Base-by-base conservation (phyloP, 2,888 invertebrate genomes). In the Mimumesa dahlbomi region DNA sequence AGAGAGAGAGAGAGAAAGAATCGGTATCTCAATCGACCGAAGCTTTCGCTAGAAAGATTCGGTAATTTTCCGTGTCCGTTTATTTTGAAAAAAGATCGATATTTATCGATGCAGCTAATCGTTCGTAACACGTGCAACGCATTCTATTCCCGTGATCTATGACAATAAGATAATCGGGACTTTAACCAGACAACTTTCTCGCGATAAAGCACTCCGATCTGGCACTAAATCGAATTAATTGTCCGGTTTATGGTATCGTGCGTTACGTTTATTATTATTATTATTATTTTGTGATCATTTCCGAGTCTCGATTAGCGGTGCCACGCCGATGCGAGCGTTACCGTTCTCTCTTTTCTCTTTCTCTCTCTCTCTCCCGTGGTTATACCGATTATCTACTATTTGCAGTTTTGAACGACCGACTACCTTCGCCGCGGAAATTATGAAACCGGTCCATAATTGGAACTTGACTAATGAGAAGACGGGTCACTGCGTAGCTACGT, bases 371-470 rank as follows among this genome's bases (percentile, higher is more conserved):
- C 14, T 18, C 19, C 48, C 48, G 42, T 40, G 42, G 13, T 43
- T 45, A n/a, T n/a, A 48, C 64, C 64, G 53, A 69, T 69, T 69
- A 69, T 38, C 68, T 38, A 53, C 52, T 52, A 54, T 65, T 59
- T 54, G 59, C 46, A 58, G 62, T 71, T 71, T 68, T 31, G 68
- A 68, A 38, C 42, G 57, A 50, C n/a, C 46, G 56, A 62, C 66
- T 53, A 59, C 63, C 71, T 56, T 71, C 54, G 62, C 71, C 50
- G 58, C 49, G 71, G 71, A 71, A 71, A 71, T 71, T 71, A 68
- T 63, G 70, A 79, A 76, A 82, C 82, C 82, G 78, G 81, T 80
- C 79, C 71, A 66, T 81, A 81, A 82, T 81, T 81, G 81, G 74
- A 81, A 79, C 81, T 71, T 68, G 71, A 71, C 71, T 71, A 71